A percentile compares a stretch with the other conserved stretches of the same genome.
Conservation (phyloP, 2,888 invertebrate genomes). For the Meghimatium bilineatum region DNA sequence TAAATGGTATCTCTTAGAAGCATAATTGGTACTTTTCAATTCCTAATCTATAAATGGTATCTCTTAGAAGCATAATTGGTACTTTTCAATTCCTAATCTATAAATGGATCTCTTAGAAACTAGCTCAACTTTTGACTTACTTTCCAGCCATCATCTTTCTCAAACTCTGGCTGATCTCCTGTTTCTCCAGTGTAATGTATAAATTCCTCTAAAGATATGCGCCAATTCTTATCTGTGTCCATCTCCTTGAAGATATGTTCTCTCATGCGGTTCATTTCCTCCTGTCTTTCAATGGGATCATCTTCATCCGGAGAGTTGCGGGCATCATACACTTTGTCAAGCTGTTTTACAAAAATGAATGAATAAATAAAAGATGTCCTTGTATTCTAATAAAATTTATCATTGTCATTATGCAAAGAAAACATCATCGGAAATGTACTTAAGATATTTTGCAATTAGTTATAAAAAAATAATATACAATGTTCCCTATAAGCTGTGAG, state of each 20-base stretch:
- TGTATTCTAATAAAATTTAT: too few species aligned
- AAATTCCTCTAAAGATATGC: constrained; percentile 88
- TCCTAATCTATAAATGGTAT: too few species aligned
- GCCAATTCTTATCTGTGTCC: constrained; percentile 90
- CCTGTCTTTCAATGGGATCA: constrained; percentile 85
- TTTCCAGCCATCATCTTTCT: constrained; percentile 94
- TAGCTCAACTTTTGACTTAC: constrained; percentile 68
- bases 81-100: too few species aligned
- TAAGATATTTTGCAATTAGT: too few species aligned
- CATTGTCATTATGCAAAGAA: too few species aligned
- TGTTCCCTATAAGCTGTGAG: too few species aligned
- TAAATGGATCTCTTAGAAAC: too few species aligned
- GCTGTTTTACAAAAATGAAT: constrained; percentile 66
- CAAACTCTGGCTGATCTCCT: constrained; percentile 89
- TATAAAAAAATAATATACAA: too few species aligned
- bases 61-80: too few species aligned
- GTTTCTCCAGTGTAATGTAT: constrained; percentile 86
- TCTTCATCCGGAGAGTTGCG: constrained; percentile 88
- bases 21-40: too few species aligned
- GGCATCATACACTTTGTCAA: constrained; percentile 94
- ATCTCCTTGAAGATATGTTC: constrained; percentile 95
- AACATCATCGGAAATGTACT: too few species aligned
- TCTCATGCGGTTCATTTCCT: constrained; percentile 99
- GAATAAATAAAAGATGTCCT: background rate
- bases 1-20: too few species aligned